A percentile compares a stretch with the other conserved stretches of the same genome.
Evolutionary conservation across 2,113 vertebrate species (phyloP).

Genomic region (Geococcyx californianus): DNA sequence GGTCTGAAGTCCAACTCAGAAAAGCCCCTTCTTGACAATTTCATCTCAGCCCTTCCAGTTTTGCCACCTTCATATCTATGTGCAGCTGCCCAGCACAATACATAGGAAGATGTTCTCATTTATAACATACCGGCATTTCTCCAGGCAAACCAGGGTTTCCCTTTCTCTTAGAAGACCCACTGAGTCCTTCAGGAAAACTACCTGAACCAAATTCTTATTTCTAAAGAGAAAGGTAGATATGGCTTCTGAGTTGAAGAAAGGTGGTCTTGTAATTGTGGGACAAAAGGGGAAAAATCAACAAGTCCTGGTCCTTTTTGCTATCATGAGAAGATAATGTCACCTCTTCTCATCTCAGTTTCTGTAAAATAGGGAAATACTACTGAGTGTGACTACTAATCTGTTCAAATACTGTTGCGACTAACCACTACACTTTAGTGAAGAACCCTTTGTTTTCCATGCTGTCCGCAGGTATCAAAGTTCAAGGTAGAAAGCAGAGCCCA

Average conservation of each 20-base stretch:
- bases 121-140: neutral
- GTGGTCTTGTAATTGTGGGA: neutral
- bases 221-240: neutral
- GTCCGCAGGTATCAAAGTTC: neutral
- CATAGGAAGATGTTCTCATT: neutral
- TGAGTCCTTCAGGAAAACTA: neutral
- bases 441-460: neutral
- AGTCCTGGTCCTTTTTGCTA: neutral
- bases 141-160: neutral
- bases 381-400: neutral
- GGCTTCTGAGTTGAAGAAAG: rapidly evolving
- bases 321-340: neutral
- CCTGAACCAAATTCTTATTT: neutral
- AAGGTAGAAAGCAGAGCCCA: neutral
- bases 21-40: neutral
- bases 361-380: neutral
- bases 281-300: neutral
- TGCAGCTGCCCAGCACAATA: neutral
- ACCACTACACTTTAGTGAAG: neutral
- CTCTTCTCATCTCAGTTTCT: neutral
- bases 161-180: neutral
- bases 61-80: neutral
- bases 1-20: neutral
- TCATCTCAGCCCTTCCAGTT: neutral
- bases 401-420: neutral